These are phyloP conservation scores for Anarhynchus alexandrinus DNA, from an alignment of 2,113 vertebrate species.

Conservation along the genomic window DNA sequence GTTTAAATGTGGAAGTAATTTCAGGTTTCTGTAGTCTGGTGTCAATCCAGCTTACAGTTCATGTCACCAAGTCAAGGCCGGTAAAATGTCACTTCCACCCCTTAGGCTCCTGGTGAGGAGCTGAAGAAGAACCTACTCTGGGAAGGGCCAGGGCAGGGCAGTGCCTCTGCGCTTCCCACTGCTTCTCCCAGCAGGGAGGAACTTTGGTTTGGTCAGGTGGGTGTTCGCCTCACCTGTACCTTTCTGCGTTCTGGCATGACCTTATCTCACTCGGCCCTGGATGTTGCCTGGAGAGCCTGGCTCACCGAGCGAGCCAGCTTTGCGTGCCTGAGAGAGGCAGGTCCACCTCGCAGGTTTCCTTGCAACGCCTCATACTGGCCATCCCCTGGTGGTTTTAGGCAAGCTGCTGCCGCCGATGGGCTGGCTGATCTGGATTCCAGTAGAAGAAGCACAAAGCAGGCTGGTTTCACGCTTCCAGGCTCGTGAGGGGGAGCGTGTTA, in stretches of 20 bases:
- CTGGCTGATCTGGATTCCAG: neutral
- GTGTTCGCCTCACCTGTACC: neutral
- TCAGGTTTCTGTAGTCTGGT: neutral
- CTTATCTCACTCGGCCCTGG: neutral
- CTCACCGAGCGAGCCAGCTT: accelerated
- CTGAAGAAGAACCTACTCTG: neutral
- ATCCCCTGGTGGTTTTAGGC: accelerated
- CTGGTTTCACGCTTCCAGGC: neutral
- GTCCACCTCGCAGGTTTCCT: neutral
- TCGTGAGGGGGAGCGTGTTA: accelerated
- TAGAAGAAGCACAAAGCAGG: neutral
- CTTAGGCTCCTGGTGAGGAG: neutral
- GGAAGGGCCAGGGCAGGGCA: neutral
- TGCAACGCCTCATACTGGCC: neutral
- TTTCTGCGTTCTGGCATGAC: neutral
- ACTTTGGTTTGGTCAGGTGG: neutral
- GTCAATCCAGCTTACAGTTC: neutral
- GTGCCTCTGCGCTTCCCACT: neutral
- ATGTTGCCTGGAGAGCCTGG: neutral
- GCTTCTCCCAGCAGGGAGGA: neutral
- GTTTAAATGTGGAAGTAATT: slow-evolving; percentile 18
- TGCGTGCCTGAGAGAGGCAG: neutral
- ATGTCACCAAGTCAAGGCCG: neutral
- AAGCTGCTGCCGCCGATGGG: neutral
- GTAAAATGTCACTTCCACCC: neutral